Percentiles rank a stretch among this genome's conserved stretches.
Evolutionary conservation across 2,888 invertebrate species (phyloP).

Genomic region (Chrysolina haemoptera): DNA sequence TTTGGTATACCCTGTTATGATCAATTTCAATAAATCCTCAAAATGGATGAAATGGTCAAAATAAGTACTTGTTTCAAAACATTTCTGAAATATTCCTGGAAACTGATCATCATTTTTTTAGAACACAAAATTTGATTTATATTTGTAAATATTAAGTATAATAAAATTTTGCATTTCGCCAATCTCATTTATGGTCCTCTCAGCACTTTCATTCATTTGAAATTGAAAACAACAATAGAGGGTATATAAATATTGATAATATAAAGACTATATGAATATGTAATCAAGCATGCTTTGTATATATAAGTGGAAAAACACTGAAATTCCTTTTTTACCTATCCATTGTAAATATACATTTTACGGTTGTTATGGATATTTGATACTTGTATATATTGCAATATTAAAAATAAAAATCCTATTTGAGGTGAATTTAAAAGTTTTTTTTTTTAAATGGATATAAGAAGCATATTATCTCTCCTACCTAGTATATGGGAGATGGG

Average conservation of each 20-base stretch:
- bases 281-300: not conserved
- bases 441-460: not conserved
- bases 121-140: not conserved
- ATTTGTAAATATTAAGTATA: not conserved
- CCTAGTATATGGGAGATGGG: not conserved
- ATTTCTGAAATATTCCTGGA: not conserved
- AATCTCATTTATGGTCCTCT: not conserved
- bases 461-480: conserved; percentile 1
- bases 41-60: not conserved
- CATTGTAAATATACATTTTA: not conserved
- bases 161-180: not conserved
- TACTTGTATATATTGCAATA: not conserved
- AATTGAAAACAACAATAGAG: not conserved
- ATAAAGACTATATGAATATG: not conserved
- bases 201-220: not conserved
- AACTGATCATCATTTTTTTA: not conserved
- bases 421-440: not conserved
- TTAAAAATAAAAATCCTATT: not conserved
- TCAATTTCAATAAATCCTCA: not conserved
- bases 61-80: not conserved
- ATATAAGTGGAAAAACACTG: not conserved
- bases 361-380: not conserved
- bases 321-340: not conserved
- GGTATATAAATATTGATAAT: not conserved
- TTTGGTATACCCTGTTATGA: not conserved